Evolutionary conservation across 2,113 vertebrate species (phyloP).

Genomic region (Crotophaga sulcirostris): DNA sequence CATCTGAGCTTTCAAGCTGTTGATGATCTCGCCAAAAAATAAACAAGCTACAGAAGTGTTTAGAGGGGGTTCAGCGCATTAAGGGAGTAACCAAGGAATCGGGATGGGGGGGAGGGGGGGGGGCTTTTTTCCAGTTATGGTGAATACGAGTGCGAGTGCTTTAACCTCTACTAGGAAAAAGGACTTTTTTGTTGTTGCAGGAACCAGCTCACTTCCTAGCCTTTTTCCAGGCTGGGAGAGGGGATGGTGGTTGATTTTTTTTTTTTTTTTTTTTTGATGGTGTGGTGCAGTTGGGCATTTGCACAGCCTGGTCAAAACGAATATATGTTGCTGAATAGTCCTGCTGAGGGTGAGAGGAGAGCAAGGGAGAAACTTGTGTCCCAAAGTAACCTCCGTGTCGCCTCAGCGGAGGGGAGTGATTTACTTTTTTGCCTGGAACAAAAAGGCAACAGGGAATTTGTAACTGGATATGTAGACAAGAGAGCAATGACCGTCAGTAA

Average conservation of each 20-base stretch:
- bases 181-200: fast-evolving
- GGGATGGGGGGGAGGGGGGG: neutral
- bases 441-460: conserved; percentile 61
- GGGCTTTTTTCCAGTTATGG: neutral
- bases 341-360: neutral
- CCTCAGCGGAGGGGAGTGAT: conserved; percentile 39
- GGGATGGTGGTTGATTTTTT: neutral
- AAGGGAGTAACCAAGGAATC: neutral
- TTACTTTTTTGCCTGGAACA: conserved; percentile 51
- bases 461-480: conserved; percentile 67
- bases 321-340: neutral
- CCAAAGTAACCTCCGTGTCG: conserved; percentile 7
- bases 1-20: neutral
- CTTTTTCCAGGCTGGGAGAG: neutral
- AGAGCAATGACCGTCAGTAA: conserved; percentile 79
- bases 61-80: neutral
- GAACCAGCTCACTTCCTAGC: neutral
- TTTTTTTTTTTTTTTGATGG: too few species aligned
- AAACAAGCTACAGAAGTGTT: conserved; percentile 8
- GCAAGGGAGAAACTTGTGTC: neutral
- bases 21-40: conserved; percentile 21
- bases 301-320: fast-evolving
- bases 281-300: fast-evolving
- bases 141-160: neutral
- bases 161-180: neutral